A percentile compares a stretch with the other conserved stretches of the same genome.
These are phyloP conservation scores for Lipotes vexillifer DNA, from an alignment of 2,113 vertebrate genomes.

Conservation along the genomic window DNA sequence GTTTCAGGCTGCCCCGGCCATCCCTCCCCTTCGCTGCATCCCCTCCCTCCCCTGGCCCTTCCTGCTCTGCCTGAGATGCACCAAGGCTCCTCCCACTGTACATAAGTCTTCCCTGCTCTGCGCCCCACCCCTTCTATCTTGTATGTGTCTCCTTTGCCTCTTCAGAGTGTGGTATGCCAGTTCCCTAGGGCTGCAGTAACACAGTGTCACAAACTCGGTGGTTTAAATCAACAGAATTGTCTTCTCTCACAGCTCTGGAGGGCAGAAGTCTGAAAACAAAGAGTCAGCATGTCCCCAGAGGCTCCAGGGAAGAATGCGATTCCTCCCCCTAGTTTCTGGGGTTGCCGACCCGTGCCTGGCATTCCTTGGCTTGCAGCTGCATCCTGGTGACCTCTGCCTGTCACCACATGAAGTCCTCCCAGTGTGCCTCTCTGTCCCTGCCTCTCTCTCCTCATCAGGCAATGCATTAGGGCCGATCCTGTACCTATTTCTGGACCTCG, in stretches of 20 bases:
- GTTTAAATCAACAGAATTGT: neutral
- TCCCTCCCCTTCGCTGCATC: accelerated
- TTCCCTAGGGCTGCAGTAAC: no score
- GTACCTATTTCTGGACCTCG: neutral
- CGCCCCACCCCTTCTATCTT: accelerated
- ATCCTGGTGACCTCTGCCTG: accelerated
- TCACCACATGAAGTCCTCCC: neutral
- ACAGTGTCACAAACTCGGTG: accelerated
- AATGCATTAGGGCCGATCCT: neutral
- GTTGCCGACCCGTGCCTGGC: accelerated
- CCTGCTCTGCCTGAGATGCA: neutral
- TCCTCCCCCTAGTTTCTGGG: neutral
- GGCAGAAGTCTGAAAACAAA: no score
- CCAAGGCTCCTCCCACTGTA: accelerated
- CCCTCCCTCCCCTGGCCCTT: neutral
- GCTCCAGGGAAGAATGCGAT: accelerated
- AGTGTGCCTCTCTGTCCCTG: accelerated
- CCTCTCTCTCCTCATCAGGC: neutral
- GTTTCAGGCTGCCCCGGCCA: accelerated
- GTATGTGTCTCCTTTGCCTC: accelerated
- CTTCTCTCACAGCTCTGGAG: neutral
- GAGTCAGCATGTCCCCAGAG: accelerated
- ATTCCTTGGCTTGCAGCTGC: neutral
- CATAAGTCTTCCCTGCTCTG: accelerated
- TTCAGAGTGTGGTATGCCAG: accelerated